These are phyloP conservation scores for Dipodomys merriami DNA, from an alignment of 2,113 vertebrate species.

Conservation along the genomic window DNA sequence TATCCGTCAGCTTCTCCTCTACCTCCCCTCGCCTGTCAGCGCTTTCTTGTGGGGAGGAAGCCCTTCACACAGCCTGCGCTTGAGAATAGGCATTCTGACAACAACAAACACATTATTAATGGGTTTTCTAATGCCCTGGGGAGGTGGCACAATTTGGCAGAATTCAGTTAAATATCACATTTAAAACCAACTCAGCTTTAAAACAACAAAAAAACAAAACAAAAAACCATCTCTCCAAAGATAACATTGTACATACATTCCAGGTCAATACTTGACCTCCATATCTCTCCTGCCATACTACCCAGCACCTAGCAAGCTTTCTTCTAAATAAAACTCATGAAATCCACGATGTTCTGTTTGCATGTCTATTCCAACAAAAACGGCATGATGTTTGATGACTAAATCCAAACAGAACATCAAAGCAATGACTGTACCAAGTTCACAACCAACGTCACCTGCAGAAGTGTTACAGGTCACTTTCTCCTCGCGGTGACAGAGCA, in stretches of 20 bases:
- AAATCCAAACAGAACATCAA: not conserved
- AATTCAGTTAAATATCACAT: slow-evolving; percentile 75
- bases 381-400: not conserved
- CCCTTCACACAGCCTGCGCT: slow-evolving; percentile 79
- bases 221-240: slow-evolving; percentile 17
- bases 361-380: not conserved
- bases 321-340: not conserved
- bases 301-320: not conserved
- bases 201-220: not conserved
- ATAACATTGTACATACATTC: not conserved
- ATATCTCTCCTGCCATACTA: not conserved
- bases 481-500: no score
- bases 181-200: slow-evolving; percentile 58
- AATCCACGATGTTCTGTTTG: slow-evolving; percentile 2
- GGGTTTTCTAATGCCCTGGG: slow-evolving; percentile 77
- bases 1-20: slow-evolving; percentile 74
- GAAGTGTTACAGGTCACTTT: no score
- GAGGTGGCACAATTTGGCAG: slow-evolving; percentile 77
- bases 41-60: slow-evolving; percentile 75
- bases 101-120: slow-evolving; percentile 81
- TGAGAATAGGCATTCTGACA: slow-evolving; percentile 79
- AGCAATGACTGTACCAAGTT: not conserved
- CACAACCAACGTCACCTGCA: not conserved
- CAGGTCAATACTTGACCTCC: accelerated
- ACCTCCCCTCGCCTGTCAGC: slow-evolving; percentile 70